These are phyloP conservation scores for Cerastis leucographa DNA, from an alignment of 2,888 invertebrate genomes.

Conservation along the genomic window DNA sequence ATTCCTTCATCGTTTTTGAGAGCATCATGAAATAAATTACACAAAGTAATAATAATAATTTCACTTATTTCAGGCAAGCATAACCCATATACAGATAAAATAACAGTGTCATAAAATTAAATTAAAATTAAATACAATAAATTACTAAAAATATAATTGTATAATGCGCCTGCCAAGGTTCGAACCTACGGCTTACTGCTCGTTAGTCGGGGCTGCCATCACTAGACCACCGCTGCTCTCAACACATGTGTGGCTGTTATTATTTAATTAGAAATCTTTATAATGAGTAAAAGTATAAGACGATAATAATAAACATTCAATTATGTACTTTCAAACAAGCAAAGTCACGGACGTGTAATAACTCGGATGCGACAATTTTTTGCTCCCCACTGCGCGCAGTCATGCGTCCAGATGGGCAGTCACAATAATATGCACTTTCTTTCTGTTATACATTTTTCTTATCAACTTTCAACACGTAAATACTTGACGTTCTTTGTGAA, in stretches of 20 bases:
- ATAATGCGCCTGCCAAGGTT: too few relatives aligned
- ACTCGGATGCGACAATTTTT: constrained; percentile 43
- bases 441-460: constrained; percentile 46
- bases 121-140: too few relatives aligned
- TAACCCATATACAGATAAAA: too few relatives aligned
- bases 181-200: too few relatives aligned
- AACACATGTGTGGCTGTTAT: not conserved
- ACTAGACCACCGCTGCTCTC: too few relatives aligned
- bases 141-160: too few relatives aligned
- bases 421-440: constrained; percentile 64
- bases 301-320: not conserved
- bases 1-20: too few relatives aligned
- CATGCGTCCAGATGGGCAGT: constrained; percentile 56
- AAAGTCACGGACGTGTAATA: constrained; percentile 6
- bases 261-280: not conserved
- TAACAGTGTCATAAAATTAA: too few relatives aligned
- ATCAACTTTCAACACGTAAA: constrained; percentile 57
- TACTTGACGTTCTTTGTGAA: not conserved
- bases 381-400: constrained; percentile 38
- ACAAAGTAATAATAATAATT: too few relatives aligned
- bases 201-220: too few relatives aligned
- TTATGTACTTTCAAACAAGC: not conserved
- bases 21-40: too few relatives aligned
- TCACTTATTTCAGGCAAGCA: too few relatives aligned
- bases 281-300: not conserved